Percentiles rank a stretch among this genome's conserved stretches.
Conservation (phyloP, 1,140 invertebrate genomes). For the Steinernema feltiae region DNA sequence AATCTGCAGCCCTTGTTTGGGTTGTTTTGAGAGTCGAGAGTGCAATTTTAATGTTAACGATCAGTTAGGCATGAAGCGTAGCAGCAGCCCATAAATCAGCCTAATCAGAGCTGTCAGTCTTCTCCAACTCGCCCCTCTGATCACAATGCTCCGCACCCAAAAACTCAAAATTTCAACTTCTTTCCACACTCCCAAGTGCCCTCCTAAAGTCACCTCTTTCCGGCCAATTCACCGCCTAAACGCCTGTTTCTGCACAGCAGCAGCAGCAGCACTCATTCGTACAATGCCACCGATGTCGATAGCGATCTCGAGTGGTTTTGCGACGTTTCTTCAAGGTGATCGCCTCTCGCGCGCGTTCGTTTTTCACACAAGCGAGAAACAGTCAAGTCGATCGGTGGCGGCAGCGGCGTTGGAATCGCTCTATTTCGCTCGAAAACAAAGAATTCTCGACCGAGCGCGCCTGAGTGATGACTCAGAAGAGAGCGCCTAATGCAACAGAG, state of each 20-base stretch:
- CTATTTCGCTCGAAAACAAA: not conserved
- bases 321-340: constrained; percentile 18
- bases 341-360: constrained; percentile 3
- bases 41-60: too few relatives aligned
- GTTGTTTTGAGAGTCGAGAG: too few relatives aligned
- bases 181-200: too few relatives aligned
- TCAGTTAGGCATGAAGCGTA: too few relatives aligned
- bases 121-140: too few relatives aligned
- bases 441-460: not conserved
- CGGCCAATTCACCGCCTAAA: too few relatives aligned
- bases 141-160: too few relatives aligned
- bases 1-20: too few relatives aligned
- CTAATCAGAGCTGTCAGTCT: too few relatives aligned
- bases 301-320: constrained; percentile 14
- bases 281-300: not conserved
- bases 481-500: not conserved
- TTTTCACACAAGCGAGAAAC: constrained; percentile 15
- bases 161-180: too few relatives aligned
- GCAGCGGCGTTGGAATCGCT: not conserved
- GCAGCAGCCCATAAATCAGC: too few relatives aligned
- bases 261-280: not conserved
- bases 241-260: not conserved
- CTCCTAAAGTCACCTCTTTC: too few relatives aligned
- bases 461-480: not conserved
- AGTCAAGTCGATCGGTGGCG: not conserved